Evolutionary conservation across 2,113 vertebrate species (phyloP), one percentile per base, ranked within the genome.

Genomic region (Cephalopholis sonnerati): DNA sequence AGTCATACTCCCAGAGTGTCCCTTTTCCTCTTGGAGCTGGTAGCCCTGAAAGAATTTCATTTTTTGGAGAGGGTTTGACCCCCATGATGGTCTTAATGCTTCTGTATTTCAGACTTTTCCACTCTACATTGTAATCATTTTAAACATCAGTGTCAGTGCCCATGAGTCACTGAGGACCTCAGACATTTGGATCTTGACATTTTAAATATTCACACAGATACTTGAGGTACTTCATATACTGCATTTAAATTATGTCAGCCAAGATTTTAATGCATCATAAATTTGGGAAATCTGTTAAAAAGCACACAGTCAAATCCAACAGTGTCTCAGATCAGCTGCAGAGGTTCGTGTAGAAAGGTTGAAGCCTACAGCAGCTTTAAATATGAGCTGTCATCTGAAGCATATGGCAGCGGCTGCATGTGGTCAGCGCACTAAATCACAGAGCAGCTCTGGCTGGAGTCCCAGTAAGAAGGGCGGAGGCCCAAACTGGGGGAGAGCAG

Each of bases 381-480:
- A 87, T 72, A 74, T 27, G 83, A 87, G 85, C 79, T 18, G 79
- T 84, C 64, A 79, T 81, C 58, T 66, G 74, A 83, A 71, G 81
- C 82, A 74, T 79, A 79, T 72, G 87, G 85, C 85, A 59, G 81
- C 55, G 64, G 76, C 81, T 15, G 79, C 88, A 80, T 90, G 90
- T 64, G 90, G 91, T 91, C 86, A 76, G 77, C 2, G n/a, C 58
- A 11, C 59, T 82, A 87, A 87, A 90, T 86, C 89, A 86, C 72
- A 86, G 77, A 65, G 66, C 3, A 77, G 83, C 72, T 62, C 78
- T 93, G 88, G 88, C 82, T 8, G 69, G 5, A 48, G 25, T 59
- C 85, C 80, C 73, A 25, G 86, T 2, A 17, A 24, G 51, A n/a
- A 85, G 86, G 89, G 79, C 55, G 80, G 88, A 86, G 86, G 85